Percentiles rank a stretch among this genome's conserved stretches.
phyloP scores from a whole-genome alignment of 2,888 invertebrate species.

The Drosophila vallismaia region DNA sequence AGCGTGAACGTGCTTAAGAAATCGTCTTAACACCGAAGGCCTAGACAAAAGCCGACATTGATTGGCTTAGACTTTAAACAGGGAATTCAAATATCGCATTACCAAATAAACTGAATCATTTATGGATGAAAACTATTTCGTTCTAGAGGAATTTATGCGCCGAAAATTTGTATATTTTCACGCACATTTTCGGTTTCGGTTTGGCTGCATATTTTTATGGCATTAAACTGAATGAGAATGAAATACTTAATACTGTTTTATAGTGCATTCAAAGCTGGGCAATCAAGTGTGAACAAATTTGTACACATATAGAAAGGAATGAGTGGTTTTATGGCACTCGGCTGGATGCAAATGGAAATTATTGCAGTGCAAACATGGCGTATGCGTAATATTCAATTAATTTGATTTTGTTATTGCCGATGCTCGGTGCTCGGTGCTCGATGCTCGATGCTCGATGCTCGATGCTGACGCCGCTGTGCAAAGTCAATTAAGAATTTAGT shows the following conservation, averaged over 20 bases:
- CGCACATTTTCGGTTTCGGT: background rate
- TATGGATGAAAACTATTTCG: background rate
- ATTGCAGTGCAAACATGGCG: slow-evolving; percentile 45
- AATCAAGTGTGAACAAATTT: slow-evolving; percentile 45
- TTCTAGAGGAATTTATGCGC: background rate
- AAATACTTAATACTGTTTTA: slow-evolving; percentile 20
- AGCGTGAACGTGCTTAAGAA: slow-evolving; percentile 17
- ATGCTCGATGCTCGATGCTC: background rate
- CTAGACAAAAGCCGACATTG: slow-evolving; percentile 19
- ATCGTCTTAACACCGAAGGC: background rate
- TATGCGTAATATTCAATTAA: slow-evolving; percentile 73
- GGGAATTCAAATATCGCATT: background rate
- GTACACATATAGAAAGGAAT: slow-evolving; percentile 37
- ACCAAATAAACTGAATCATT: background rate
- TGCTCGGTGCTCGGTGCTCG: background rate
- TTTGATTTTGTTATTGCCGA: slow-evolving; percentile 52
- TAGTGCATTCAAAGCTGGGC: slow-evolving; percentile 30
- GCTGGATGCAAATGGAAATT: slow-evolving; percentile 34
- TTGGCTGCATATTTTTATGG: background rate
- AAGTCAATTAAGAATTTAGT: slow-evolving; percentile 70
- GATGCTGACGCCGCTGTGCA: slow-evolving; percentile 26
- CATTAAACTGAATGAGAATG: background rate
- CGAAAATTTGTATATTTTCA: background rate
- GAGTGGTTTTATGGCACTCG: slow-evolving; percentile 33
- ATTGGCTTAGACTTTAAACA: background rate